Conservation (phyloP, 35 echinoderm and acorn worm genomes). For the Heliocidaris tuberculata region DNA sequence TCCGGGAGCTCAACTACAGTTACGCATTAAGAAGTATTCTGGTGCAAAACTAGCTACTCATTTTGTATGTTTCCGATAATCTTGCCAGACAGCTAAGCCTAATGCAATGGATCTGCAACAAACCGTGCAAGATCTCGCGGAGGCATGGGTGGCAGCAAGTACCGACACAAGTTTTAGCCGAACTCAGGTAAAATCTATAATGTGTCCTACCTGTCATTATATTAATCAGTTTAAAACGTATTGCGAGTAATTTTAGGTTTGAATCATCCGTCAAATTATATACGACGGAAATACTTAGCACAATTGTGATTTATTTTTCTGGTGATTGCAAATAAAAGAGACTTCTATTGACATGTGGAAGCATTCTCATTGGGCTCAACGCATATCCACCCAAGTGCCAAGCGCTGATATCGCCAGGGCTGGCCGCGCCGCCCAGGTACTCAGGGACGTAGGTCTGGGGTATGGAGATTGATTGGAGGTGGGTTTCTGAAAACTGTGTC, state of each 20-base stretch:
- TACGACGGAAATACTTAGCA: background rate
- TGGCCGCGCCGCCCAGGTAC: slow-evolving; percentile 12
- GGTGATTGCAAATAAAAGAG: background rate
- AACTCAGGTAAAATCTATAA: slow-evolving; percentile 44
- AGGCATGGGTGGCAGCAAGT: slow-evolving; percentile 66
- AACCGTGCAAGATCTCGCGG: slow-evolving; percentile 69
- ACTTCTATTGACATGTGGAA: background rate
- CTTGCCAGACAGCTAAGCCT: slow-evolving; percentile 47
- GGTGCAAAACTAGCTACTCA: background rate
- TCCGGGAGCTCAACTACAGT: background rate
- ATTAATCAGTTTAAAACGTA: background rate
- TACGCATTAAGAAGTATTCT: background rate
- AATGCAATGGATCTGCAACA: slow-evolving; percentile 63
- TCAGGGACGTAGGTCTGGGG: too few relatives aligned
- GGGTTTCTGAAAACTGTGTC: too few relatives aligned
- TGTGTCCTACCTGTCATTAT: background rate
- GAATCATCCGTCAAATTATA: background rate
- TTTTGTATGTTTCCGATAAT: slow-evolving; percentile 53
- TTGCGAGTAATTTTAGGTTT: background rate
- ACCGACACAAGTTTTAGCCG: slow-evolving; percentile 62
- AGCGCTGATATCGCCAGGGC: background rate
- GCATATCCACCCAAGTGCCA: background rate
- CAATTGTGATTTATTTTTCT: background rate
- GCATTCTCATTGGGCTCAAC: background rate
- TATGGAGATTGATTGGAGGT: too few relatives aligned